Evolutionary conservation across 2,113 vertebrate genomes (phyloP), one percentile per base, ranked within the genome.

Genomic region (Bambusicola thoracicus): DNA sequence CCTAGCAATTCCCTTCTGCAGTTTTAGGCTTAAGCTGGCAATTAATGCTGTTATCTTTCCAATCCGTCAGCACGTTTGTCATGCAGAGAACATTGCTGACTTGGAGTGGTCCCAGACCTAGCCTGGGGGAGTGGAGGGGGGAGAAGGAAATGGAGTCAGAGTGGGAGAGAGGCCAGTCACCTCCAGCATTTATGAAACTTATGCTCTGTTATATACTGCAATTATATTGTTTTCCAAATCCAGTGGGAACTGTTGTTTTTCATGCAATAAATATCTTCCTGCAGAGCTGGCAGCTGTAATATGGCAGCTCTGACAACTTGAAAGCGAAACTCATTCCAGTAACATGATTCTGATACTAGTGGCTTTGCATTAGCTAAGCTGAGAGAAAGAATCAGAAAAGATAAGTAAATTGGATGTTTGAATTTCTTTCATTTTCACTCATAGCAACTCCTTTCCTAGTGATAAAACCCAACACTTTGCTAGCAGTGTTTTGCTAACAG

Each of bases 241-340:
- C 90, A 76, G 69, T 58, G 93, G 94, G 92, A 94, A 34, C 56
- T 1, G 6, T 88, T 96, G 87, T 69, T 91, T 92, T 91, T 61
- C 73, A 65, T 62, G 76, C 66, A 95, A 93, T 97, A 96, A 96
- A 97, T 94, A 92, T 91, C 76, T 66, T 91, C 80, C 91, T 83
- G 85, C 85, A 75, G 85, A 0, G n/a, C 41, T 93, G 94, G 92
- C 90, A 96, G 90, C 82, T 0, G 0, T 88, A 91, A 84, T 75
- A 83, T 65, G 81, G 94, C 93, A 88, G 85, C 65, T 83, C 76
- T 94, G 94, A 84, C 87, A 92, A 81, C 46, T 36, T 13, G 21
- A 78, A 72, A 91, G 93, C 44, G 77, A 90, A 94, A 93, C 40
- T 89, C 86, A 76, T 94, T 92, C 83, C 25, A 20, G 73, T 84